A percentile compares a stretch with the other conserved stretches of the same genome.
Evolutionary conservation across 2,888 invertebrate species (phyloP).

Genomic region (Capitulum mitella): DNA sequence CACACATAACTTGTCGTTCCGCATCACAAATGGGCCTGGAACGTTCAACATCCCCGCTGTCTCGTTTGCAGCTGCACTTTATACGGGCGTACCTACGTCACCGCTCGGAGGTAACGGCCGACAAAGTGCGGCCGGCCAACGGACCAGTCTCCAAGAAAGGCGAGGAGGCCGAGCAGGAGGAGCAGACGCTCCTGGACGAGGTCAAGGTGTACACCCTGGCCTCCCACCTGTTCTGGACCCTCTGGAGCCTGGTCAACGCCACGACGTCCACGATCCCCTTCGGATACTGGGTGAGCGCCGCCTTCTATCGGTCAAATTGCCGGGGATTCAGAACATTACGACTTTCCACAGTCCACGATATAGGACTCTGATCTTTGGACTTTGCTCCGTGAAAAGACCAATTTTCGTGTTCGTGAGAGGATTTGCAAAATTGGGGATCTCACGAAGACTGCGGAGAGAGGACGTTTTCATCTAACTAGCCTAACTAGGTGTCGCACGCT

Average conservation of each 20-base stretch:
- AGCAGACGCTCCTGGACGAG: slow-evolving; percentile 62
- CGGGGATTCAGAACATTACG: too few relatives aligned
- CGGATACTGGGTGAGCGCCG: slow-evolving; percentile 78
- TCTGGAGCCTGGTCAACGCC: slow-evolving; percentile 87
- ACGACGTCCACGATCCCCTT: slow-evolving; percentile 82
- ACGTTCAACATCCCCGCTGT: neutral
- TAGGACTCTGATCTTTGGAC: too few relatives aligned
- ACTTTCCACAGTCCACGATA: too few relatives aligned
- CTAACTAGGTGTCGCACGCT: too few relatives aligned
- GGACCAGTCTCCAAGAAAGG: slow-evolving; percentile 36
- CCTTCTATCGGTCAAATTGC: too few relatives aligned
- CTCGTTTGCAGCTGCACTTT: slow-evolving; percentile 45
- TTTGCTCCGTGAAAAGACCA: too few relatives aligned
- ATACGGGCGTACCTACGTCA: slow-evolving; percentile 54
- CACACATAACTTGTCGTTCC: too few relatives aligned
- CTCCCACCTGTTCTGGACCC: slow-evolving; percentile 86
- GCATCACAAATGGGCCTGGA: too few relatives aligned
- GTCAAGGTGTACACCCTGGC: slow-evolving; percentile 74
- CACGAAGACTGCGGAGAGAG: too few relatives aligned
- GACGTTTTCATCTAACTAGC: too few relatives aligned
- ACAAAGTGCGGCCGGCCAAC: slow-evolving; percentile 35
- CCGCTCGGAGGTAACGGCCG: slow-evolving; percentile 37
- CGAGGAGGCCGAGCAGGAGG: slow-evolving; percentile 42
- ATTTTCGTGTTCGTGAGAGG: too few relatives aligned
- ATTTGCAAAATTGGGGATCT: too few relatives aligned